These are phyloP conservation scores for Oxyura jamaicensis DNA, from an alignment of 2,113 vertebrate species.

Conservation along the genomic window DNA sequence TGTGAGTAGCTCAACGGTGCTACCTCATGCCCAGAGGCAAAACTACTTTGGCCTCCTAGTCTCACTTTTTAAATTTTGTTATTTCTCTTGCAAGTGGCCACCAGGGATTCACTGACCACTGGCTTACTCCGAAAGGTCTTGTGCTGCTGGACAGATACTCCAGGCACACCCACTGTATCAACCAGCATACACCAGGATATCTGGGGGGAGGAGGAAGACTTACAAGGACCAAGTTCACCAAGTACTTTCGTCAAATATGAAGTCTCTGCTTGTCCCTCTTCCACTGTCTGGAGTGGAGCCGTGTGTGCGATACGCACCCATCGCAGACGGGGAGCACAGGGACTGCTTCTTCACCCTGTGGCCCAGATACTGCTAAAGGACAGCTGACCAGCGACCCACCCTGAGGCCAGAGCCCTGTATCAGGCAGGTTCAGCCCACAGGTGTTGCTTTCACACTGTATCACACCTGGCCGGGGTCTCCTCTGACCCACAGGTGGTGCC, in stretches of 20 bases:
- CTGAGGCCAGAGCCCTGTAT: not conserved
- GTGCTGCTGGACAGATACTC: not conserved
- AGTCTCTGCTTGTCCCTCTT: not conserved
- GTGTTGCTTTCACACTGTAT: not conserved
- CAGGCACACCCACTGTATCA: not conserved
- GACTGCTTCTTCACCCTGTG: not conserved
- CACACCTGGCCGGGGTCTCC: not conserved
- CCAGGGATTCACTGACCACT: not conserved
- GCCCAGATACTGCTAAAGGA: not conserved
- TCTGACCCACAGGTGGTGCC: not conserved
- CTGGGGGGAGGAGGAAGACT: accelerated
- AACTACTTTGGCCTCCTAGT: not conserved
- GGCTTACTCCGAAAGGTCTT: not conserved
- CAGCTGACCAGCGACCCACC: not conserved
- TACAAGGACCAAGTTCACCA: not conserved
- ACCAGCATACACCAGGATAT: not conserved
- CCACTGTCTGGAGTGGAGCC: not conserved
- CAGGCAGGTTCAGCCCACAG: not conserved
- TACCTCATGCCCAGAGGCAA: constrained; percentile 16
- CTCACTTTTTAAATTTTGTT: not conserved
- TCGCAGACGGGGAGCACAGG: not conserved
- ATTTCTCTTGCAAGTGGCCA: not conserved
- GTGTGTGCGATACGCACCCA: too few relatives aligned
- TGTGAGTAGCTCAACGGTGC: not conserved
- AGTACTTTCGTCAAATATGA: not conserved